Evolutionary conservation across 2,113 vertebrate species (phyloP).

Genomic region (Oncorhynchus kisutch): DNA sequence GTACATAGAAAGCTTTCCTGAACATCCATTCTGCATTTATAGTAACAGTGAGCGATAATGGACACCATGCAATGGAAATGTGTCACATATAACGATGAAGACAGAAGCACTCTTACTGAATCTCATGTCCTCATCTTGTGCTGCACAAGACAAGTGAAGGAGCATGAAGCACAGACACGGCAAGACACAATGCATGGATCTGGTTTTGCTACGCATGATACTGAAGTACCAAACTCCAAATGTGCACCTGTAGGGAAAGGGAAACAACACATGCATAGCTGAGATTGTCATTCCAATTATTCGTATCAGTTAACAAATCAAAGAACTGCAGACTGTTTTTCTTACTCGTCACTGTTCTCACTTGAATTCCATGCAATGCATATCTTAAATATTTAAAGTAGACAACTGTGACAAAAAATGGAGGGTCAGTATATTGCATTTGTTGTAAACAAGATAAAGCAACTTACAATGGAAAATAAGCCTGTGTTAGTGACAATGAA

Average conservation of each 20-base stretch:
- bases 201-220: constrained; percentile 72
- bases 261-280: constrained; percentile 63
- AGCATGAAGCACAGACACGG: constrained; percentile 76
- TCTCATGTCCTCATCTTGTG: constrained; percentile 90
- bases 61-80: constrained; percentile 48
- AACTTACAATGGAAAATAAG: constrained; percentile 13
- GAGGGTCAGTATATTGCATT: constrained; percentile 7
- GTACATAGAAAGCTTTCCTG: background rate
- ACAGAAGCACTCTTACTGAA: constrained; percentile 84
- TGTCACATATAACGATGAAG: constrained; percentile 49
- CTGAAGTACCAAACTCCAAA: constrained; percentile 63
- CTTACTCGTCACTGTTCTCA: constrained; percentile 16
- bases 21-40: background rate
- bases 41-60: constrained; percentile 22
- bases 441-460: constrained; percentile 22
- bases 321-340: constrained; percentile 5
- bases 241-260: constrained; percentile 69
- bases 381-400: constrained; percentile 1
- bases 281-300: constrained; percentile 27
- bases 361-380: constrained; percentile 26
- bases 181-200: constrained; percentile 70
- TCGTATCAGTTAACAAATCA: constrained; percentile 2
- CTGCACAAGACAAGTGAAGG: constrained; percentile 73
- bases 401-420: constrained; percentile 12
- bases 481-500: constrained; percentile 32